These are phyloP conservation scores for Notothenia rossii DNA, from an alignment of 2,113 vertebrate genomes.

Conservation along the genomic window DNA sequence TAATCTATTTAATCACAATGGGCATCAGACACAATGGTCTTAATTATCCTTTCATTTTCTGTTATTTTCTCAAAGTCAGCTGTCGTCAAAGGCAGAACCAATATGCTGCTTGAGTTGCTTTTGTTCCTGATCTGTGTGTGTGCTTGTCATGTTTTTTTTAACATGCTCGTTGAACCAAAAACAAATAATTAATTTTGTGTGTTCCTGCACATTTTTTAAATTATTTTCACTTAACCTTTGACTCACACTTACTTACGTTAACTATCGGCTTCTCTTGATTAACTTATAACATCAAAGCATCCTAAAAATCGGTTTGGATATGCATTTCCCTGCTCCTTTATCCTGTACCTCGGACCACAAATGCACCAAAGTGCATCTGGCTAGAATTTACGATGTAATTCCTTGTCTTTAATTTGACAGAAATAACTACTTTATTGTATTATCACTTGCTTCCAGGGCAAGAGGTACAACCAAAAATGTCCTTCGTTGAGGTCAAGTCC, in stretches of 20 bases:
- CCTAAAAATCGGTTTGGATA: neutral
- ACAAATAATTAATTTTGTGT: conserved; percentile 21
- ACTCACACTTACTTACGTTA: neutral
- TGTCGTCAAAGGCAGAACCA: conserved; percentile 6
- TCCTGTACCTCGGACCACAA: neutral
- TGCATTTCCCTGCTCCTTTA: neutral
- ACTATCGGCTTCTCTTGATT: neutral
- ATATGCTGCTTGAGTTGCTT: neutral
- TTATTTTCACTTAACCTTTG: conserved; percentile 1
- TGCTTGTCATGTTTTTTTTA: conserved; percentile 12
- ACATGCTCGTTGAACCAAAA: neutral
- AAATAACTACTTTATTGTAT: neutral
- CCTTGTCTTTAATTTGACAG: neutral
- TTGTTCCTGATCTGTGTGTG: neutral
- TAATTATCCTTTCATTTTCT: conserved; percentile 44
- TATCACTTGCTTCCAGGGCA: neutral
- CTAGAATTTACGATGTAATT: neutral
- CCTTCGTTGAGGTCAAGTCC: neutral
- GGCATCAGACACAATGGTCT: conserved; percentile 23
- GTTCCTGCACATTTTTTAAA: neutral
- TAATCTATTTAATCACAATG: conserved; percentile 20
- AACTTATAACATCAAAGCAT: neutral
- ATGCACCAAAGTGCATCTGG: neutral
- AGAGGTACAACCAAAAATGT: neutral
- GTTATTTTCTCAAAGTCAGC: conserved; percentile 35